phyloP scores from a whole-genome alignment of 2,888 invertebrate genomes.

The Rhingia rostrata region DNA sequence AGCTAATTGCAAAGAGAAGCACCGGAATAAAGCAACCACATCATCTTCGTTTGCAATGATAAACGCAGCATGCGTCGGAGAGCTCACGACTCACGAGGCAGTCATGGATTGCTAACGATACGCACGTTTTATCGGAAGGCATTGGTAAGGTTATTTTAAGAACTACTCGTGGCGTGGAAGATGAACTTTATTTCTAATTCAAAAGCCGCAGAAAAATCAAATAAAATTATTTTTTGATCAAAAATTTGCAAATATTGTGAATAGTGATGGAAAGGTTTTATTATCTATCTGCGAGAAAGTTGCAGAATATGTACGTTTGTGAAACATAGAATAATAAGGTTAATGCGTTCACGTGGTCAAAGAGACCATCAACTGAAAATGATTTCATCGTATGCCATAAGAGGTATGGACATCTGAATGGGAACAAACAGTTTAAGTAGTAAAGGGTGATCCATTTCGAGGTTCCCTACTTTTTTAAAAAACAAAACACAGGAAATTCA shows the following conservation, averaged over 20 bases:
- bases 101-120: slow-evolving; percentile 23
- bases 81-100: not conserved
- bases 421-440: too few relatives aligned
- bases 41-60: not conserved
- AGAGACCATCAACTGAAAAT: too few relatives aligned
- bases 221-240: not conserved
- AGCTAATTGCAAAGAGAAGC: slow-evolving; percentile 5
- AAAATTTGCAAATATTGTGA: not conserved
- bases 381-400: slow-evolving; percentile 5
- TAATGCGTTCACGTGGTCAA: slow-evolving; percentile 6
- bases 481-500: too few relatives aligned
- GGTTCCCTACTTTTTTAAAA: too few relatives aligned
- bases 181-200: not conserved
- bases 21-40: not conserved
- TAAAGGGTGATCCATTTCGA: too few relatives aligned
- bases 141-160: not conserved
- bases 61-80: not conserved
- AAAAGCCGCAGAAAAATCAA: not conserved
- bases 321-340: not conserved
- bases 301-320: slow-evolving; percentile 10
- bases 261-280: not conserved
- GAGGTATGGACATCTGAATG: slow-evolving; percentile 11
- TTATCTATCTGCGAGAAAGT: slow-evolving; percentile 1
- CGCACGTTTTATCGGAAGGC: not conserved
- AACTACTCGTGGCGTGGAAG: not conserved